phyloP scores from a whole-genome alignment of 2,113 vertebrate genomes.

The Speoplatyrhinus poulsoni region DNA sequence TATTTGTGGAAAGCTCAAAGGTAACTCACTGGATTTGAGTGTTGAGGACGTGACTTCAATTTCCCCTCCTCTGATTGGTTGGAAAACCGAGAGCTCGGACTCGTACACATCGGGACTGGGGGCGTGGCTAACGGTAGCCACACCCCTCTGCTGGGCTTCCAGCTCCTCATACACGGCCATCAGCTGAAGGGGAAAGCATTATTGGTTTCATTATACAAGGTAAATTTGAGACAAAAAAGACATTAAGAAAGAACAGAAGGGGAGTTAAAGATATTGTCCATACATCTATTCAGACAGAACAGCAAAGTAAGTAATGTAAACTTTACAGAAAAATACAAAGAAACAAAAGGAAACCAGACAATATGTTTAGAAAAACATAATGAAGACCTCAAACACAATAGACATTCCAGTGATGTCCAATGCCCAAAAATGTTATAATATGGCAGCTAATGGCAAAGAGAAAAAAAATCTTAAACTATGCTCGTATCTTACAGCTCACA shows the following conservation, averaged over 20 bases:
- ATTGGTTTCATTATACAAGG: background rate
- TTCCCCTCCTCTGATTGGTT: constrained; percentile 89
- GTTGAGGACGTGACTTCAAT: constrained; percentile 94
- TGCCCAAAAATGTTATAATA: too few species aligned
- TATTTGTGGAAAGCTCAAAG: background rate
- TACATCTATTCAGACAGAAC: too few species aligned
- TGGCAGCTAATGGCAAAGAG: too few species aligned
- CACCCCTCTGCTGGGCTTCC: constrained; percentile 80
- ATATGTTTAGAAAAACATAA: background rate
- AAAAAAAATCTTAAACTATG: too few species aligned
- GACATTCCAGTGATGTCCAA: too few species aligned
- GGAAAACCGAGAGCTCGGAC: constrained; percentile 85
- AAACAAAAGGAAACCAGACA: background rate
- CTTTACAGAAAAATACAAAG: background rate
- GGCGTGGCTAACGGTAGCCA: constrained; percentile 57
- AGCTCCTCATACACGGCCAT: constrained; percentile 95
- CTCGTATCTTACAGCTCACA: too few species aligned
- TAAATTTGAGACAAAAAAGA: too few species aligned
- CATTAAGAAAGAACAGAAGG: too few species aligned
- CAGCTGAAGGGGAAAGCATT: constrained; percentile 72
- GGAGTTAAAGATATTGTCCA: too few species aligned
- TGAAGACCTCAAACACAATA: too few species aligned
- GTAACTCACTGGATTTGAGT: constrained; percentile 85
- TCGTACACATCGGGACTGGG: constrained; percentile 87
- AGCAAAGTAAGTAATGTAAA: background rate